Evolutionary conservation across 2,888 invertebrate species (phyloP).

Genomic region (Junonia oenone): DNA sequence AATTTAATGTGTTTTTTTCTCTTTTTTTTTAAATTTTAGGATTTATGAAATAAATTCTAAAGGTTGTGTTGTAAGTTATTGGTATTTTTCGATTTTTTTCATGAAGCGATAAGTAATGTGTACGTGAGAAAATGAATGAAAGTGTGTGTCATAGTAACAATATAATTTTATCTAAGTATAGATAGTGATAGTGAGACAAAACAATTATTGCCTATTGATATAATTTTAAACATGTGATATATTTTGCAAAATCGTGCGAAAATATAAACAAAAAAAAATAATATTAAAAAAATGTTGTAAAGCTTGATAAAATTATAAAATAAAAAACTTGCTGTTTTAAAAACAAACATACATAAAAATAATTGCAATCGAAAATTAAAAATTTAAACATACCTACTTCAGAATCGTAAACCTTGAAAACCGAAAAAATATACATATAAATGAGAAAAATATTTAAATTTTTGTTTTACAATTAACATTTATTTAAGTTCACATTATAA

Average conservation of each 20-base stretch:
- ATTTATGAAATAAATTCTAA: too few species aligned
- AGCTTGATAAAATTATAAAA: too few species aligned
- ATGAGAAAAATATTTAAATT: too few species aligned
- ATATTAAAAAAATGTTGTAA: too few species aligned
- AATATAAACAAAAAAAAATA: not conserved
- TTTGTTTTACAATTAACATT: too few species aligned
- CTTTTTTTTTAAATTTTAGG: not conserved
- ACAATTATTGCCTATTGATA: not conserved
- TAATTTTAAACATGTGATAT: not conserved
- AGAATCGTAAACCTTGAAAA: too few species aligned
- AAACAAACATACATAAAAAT: too few species aligned
- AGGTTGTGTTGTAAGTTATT: not conserved
- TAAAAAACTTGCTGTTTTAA: too few species aligned
- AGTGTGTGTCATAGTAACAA: slow-evolving; percentile 10
- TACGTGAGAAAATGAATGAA: slow-evolving; percentile 13
- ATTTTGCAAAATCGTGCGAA: not conserved
- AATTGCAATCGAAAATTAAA: too few species aligned
- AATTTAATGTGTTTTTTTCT: not conserved
- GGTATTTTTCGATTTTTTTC: not conserved
- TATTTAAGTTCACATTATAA: too few species aligned
- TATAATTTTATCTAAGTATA: slow-evolving; percentile 12
- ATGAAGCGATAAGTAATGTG: not conserved
- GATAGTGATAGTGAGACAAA: slow-evolving; percentile 7
- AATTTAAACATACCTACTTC: too few species aligned
- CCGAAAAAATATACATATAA: too few species aligned